Base-by-base conservation (phyloP, 2,888 invertebrate species). In the Linnaemya vulpina region DNA sequence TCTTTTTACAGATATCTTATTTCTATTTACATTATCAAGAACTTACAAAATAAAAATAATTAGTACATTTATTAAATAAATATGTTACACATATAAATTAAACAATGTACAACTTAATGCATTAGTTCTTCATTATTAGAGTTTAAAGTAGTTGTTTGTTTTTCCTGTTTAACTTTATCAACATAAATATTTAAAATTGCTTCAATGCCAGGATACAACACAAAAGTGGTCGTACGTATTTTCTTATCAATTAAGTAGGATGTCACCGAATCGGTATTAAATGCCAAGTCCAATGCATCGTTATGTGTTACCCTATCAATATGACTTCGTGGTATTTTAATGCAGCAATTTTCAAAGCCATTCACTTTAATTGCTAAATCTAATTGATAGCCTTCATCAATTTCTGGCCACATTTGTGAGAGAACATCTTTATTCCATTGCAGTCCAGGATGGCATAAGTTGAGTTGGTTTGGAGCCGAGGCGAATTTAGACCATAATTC, bases 401-500 rank as follows among this genome's bases (percentile, higher is more conserved):
- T 94, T 90, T 94, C 92, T 0, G 97, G 96, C 97, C 97, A 96
- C 60, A 91, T 93, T 92, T 98, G 97, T 77, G 96, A 94, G 55
- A 97, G 93, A 65, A 97, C 95, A 90, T 94, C 93, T 90, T 94
- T 93, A 73, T 95, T 93, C 95, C 96, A 96, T 65, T 94, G 90
- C 65, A 97, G 93, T 87, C 94, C 93, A 11, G 90, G 89, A 5
- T 93, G 8, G 77, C 89, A 83, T 0, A 87, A 87, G 89, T 93
- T 93, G 15, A 94, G 88, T 87, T 94, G 94, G 87, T 95, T 93
- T 5, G 95, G 94, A 3, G 95, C 95, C 0, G 94, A 94, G 46
- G 94, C 92, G 89, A 97, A 95, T 67, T 96, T 97, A 25, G 95
- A 94, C 98, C 98, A 99, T 17, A 98, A 92, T 92, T 98, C 98